Evolutionary conservation across 2,888 invertebrate species (phyloP).

Genomic region (Allacma fusca): DNA sequence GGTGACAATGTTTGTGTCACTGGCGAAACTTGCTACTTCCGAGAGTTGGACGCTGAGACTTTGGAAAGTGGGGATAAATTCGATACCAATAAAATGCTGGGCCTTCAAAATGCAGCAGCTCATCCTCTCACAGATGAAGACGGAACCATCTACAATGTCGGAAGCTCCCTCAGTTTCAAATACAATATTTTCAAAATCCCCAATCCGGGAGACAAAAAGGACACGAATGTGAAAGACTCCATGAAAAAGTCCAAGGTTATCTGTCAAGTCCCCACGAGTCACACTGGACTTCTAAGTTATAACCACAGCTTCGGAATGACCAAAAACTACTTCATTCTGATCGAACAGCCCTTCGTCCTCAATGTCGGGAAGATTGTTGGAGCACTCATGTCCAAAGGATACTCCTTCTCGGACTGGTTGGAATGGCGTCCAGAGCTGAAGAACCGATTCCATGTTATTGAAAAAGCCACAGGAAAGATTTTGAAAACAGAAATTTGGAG

Average conservation of each 20-base stretch:
- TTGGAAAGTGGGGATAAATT: constrained; percentile 62
- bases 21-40: constrained; percentile 62
- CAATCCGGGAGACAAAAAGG: constrained; percentile 63
- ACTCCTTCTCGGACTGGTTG: constrained; percentile 64
- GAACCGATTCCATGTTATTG: constrained; percentile 64
- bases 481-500: constrained; percentile 63
- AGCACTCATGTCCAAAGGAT: constrained; percentile 63
- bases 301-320: constrained; percentile 69
- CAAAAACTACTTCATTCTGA: constrained; percentile 67
- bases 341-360: constrained; percentile 67
- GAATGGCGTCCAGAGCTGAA: constrained; percentile 65
- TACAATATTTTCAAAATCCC: constrained; percentile 28
- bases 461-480: constrained; percentile 64
- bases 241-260: constrained; percentile 61
- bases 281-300: constrained; percentile 63
- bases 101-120: constrained; percentile 65
- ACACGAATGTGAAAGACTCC: constrained; percentile 62
- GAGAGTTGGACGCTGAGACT: constrained; percentile 65
- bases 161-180: constrained; percentile 45
- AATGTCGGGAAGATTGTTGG: constrained; percentile 64
- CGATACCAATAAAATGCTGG: constrained; percentile 61
- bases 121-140: constrained; percentile 65
- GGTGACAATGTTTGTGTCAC: constrained; percentile 49
- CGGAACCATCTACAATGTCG: constrained; percentile 65
- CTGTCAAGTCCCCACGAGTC: constrained; percentile 62